Evolutionary conservation across 2,888 invertebrate species (phyloP), one percentile per base, ranked within the genome.

Genomic region (Portevinia maculata): DNA sequence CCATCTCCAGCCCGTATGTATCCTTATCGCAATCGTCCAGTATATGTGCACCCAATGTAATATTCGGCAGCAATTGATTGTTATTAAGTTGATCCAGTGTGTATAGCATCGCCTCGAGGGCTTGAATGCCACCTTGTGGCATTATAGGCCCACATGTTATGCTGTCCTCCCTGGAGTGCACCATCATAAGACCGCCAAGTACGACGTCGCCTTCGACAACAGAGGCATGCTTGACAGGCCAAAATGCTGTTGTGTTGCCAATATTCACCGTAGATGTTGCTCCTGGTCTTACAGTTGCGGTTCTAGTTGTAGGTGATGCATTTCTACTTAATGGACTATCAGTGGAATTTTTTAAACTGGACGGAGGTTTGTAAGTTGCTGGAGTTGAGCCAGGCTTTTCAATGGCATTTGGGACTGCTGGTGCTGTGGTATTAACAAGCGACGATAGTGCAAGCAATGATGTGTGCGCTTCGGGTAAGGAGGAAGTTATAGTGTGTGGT

Each of bases 11-110:
- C 0, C 98, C 98, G 88, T 98, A 98, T 0, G 98, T 98, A 89
- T 98, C 98, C 91, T 97, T 96, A 92, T 98, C 98, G 90, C 98
- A 98, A 90, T 98, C 98, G 88, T 98, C 98, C 84, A 98, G 92
- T 62, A 98, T 94, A 88, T 97, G 96, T 8, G 97, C 97, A 39
- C 98, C 98, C 9, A 98, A 91, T 4, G 92, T 94, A 62, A 97
- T 94, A 60, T 95, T 96, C 0, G 96, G 96, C 84, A 96, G 92
- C 84, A 95, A 91, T 69, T 92, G 91, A 70, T 92, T 89, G 76
- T 93, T 91, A 89, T 96, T 96, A 64, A 97, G 93, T 85, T 93
- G 92, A 89, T 98, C 97, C 87, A 98, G 90, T 0, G 98, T 97
- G 89, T 94, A 98, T 50, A 98, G 92, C 98, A 98, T 98, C 0